Conservation (phyloP, 1,140 invertebrate genomes). For the Contarinia nasturtii region DNA sequence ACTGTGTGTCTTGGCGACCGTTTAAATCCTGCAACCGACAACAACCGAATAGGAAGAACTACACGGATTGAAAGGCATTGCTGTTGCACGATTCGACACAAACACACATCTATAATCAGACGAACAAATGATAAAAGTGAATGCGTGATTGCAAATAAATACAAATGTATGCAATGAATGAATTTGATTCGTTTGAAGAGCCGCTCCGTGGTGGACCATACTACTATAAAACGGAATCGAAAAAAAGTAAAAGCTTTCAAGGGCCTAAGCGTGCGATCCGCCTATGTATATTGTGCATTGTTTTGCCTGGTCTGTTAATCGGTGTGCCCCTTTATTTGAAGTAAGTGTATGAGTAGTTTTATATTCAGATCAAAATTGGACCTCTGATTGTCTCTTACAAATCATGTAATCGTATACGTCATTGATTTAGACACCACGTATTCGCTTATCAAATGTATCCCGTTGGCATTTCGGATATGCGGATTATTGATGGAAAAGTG, state of each 20-base stretch:
- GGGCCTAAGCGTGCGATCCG: slow-evolving; percentile 38
- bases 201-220: neutral
- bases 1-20: no score
- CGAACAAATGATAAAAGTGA: no score
- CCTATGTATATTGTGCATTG: slow-evolving; percentile 38
- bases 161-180: slow-evolving; percentile 3
- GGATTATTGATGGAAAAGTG: slow-evolving; percentile 45
- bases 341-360: no score
- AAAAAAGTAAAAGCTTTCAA: neutral
- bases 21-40: no score
- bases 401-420: neutral
- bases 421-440: slow-evolving; percentile 33
- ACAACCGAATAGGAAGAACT: no score
- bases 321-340: slow-evolving; percentile 41
- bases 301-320: slow-evolving; percentile 42
- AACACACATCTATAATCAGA: no score
- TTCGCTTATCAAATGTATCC: slow-evolving; percentile 48
- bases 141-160: no score
- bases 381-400: no score
- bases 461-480: slow-evolving; percentile 54
- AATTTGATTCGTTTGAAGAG: slow-evolving; percentile 3
- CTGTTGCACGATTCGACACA: no score
- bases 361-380: no score
- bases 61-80: no score
- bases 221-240: neutral